Evolutionary conservation across 64 coral and sea anemone species (phyloP).

Genomic region (Platygyra sinensis): DNA sequence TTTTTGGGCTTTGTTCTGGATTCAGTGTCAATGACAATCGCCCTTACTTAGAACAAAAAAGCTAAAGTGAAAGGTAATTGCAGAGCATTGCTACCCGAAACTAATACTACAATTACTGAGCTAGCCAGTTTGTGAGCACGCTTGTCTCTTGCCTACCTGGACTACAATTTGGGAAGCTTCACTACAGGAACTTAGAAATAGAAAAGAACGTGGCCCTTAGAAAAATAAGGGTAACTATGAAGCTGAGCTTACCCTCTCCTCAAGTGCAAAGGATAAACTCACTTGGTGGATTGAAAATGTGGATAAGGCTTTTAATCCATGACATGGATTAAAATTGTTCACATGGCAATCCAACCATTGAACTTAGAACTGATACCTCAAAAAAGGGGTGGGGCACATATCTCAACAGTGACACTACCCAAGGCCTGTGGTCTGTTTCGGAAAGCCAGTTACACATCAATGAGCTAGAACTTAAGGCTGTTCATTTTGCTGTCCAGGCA

Average conservation of each 20-base stretch:
- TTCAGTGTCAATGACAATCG: too few species aligned
- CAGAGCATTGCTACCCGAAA: background rate
- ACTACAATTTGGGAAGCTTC: slow-evolving; percentile 49
- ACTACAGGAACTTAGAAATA: too few species aligned
- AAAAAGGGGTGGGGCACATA: slow-evolving; percentile 54
- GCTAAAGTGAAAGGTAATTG: too few species aligned
- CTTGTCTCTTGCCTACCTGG: slow-evolving; percentile 59
- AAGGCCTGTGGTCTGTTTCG: too few species aligned
- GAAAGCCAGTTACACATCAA: slow-evolving; percentile 62
- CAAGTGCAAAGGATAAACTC: slow-evolving; percentile 15
- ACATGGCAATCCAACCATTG: slow-evolving; percentile 48
- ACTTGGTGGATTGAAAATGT: too few species aligned
- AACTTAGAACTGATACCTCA: slow-evolving; percentile 68
- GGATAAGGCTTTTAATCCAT: slow-evolving; percentile 28
- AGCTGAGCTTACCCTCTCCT: slow-evolving; percentile 17
- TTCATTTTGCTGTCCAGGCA: slow-evolving; percentile 40
- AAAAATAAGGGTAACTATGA: slow-evolving; percentile 62
- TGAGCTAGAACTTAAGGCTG: slow-evolving; percentile 61
- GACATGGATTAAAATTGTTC: slow-evolving; percentile 65
- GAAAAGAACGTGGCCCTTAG: slow-evolving; percentile 25
- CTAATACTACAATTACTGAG: slow-evolving; percentile 9
- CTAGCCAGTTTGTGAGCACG: slow-evolving; percentile 45
- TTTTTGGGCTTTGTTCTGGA: too few species aligned
- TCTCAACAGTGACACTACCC: slow-evolving; percentile 27
- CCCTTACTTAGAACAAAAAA: too few species aligned